Conservation (phyloP, 2,888 invertebrate genomes). For the Dynastes tityus region DNA sequence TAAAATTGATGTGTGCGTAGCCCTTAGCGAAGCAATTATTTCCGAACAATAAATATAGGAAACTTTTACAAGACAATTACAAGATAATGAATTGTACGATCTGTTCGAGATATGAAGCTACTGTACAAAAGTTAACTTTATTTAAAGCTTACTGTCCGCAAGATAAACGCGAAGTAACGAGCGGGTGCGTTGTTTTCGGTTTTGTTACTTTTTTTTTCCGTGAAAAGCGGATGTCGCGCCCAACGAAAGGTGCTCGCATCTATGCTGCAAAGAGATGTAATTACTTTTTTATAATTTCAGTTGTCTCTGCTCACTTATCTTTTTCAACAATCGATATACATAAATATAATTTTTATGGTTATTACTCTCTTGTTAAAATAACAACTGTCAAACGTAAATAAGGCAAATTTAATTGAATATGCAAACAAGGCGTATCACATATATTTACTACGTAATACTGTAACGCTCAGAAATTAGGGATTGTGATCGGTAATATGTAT, state of each 20-base stretch:
- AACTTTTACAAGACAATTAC: constrained; percentile 46
- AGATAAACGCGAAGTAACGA: constrained; percentile 8
- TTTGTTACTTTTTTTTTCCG: constrained; percentile 27
- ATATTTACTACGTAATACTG: background rate
- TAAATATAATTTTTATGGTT: constrained; percentile 25
- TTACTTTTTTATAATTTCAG: constrained; percentile 30
- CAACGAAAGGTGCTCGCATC: constrained; percentile 15
- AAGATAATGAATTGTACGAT: constrained; percentile 46
- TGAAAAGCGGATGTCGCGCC: constrained; percentile 27
- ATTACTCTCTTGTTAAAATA: constrained; percentile 2
- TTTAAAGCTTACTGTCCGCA: constrained; percentile 19
- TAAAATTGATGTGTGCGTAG: constrained; percentile 39
- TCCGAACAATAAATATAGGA: constrained; percentile 43
- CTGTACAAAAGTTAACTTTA: constrained; percentile 41
- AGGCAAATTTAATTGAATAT: constrained; percentile 33
- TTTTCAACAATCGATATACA: constrained; percentile 9
- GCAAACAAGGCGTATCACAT: constrained; percentile 8
- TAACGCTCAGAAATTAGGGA: no score
- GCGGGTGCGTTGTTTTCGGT: constrained; percentile 6
- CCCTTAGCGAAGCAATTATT: constrained; percentile 45
- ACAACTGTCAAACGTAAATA: constrained; percentile 23
- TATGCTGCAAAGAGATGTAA: constrained; percentile 18
- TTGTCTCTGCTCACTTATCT: constrained; percentile 19
- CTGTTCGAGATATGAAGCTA: constrained; percentile 41
- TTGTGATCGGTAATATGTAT: no score